Conservation (phyloP, 2,113 vertebrate species). For the Archilochus colubris region DNA sequence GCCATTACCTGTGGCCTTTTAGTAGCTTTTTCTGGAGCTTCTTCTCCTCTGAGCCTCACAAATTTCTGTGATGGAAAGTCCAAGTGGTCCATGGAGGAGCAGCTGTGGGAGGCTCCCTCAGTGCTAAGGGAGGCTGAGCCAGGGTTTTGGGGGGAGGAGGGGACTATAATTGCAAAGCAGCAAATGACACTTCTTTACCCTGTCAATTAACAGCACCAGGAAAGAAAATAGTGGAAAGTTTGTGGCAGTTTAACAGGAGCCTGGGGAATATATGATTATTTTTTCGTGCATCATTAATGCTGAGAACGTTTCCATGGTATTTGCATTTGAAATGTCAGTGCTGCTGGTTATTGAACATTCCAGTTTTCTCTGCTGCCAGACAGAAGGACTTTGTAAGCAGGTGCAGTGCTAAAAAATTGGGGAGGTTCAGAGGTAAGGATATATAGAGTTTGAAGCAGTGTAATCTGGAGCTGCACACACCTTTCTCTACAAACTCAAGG, state of each 20-base stretch:
- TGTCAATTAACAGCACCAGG: neutral
- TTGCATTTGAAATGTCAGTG: constrained; percentile 30
- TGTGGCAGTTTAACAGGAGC: neutral
- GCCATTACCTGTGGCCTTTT: neutral
- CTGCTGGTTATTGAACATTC: neutral
- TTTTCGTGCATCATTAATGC: neutral
- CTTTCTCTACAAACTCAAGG: neutral
- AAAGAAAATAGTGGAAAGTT: neutral
- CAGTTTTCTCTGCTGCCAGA: neutral
- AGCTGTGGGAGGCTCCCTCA: neutral
- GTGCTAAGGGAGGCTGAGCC: neutral
- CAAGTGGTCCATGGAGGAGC: neutral
- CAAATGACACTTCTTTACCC: neutral
- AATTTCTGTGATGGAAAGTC: neutral
- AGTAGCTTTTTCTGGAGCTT: neutral
- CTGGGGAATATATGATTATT: neutral
- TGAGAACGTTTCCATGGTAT: constrained; percentile 35
- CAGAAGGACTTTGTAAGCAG: neutral
- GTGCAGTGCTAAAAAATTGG: neutral
- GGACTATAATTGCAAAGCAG: neutral
- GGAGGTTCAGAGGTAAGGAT: neutral
- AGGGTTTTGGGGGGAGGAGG: neutral
- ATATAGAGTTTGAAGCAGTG: neutral
- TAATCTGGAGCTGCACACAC: neutral
- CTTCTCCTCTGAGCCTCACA: neutral